Evolutionary conservation across 2,113 vertebrate genomes (phyloP), one percentile per base, ranked within the genome.

Genomic region (Plestiodon gilberti): DNA sequence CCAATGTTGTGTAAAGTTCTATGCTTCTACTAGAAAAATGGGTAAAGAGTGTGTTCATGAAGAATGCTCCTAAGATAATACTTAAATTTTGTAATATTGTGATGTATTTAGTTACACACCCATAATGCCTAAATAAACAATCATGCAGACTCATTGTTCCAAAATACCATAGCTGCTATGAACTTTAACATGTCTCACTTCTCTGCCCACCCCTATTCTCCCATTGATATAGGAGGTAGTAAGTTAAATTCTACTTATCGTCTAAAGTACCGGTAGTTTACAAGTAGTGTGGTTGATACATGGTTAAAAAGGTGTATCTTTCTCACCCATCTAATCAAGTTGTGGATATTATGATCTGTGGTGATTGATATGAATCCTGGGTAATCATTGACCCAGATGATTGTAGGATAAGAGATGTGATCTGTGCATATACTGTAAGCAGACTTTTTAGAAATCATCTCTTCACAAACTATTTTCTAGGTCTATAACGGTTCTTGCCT

Each of bases 61-160:
- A 93, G 89, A 87, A 91, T 96, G 94, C 59, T 83, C 22, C 28
- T 92, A 93, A 94, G 64, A 85, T 91, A 87, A 52, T 94, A 64
- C 1, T 8, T 55, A 90, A 94, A 93, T 95, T 88, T 92, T 95
- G 90, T 96, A 93, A 96, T 92, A 88, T 89, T 82, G 88, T 52
- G 85, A 15, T 95, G 92, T 96, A 95, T 94, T 94, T 96, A 88
- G 93, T 48, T 86, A 91, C 84, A 90, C 78, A 93, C 91, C 93
- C 88, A 85, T 95, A 91, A 93, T 95, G 92, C 93, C 94, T 93
- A 91, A 96, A 96, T 96, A 96, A 96, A 95, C 69, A 93, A 93
- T 94, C 88, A 90, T 95, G 87, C 87, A 94, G 90, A 92, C 20
- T 82, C 83, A 94, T 89, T 82, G 17, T 81, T 94, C 79, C 86